phyloP scores from a whole-genome alignment of 92 coral and sea anemone species.

The Bergia sp. region DNA sequence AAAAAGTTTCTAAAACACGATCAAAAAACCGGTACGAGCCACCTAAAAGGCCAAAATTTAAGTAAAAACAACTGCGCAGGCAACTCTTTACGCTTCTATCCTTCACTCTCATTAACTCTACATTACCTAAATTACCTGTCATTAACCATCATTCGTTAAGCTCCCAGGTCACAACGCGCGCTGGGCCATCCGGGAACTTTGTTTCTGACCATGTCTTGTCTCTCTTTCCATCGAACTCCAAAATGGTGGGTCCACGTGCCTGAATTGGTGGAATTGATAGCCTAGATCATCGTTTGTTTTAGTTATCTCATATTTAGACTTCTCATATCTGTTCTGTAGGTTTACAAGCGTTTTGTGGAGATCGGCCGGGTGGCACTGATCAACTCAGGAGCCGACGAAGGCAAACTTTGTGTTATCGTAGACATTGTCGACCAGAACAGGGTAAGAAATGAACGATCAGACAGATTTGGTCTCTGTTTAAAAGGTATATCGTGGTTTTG shows the following conservation, averaged over 20 bases:
- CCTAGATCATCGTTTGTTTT: conserved; percentile 31
- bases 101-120: no score
- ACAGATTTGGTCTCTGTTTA: neutral
- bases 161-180: conserved; percentile 55
- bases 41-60: no score
- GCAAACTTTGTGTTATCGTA: conserved; percentile 95
- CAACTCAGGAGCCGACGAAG: conserved; percentile 96
- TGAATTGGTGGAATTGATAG: conserved; percentile 31
- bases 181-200: conserved; percentile 51
- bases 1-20: no score
- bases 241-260: conserved; percentile 95
- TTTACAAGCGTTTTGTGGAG: conserved; percentile 97
- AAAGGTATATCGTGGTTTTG: neutral
- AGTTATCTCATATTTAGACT: conserved; percentile 37
- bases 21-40: no score
- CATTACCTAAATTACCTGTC: no score
- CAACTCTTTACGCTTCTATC: no score
- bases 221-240: conserved; percentile 68
- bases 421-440: conserved; percentile 97
- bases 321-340: conserved; percentile 67
- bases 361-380: conserved; percentile 97
- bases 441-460: conserved; percentile 55
- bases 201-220: neutral
- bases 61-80: no score
- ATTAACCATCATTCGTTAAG: neutral